These are phyloP conservation scores for Thelaira solivaga DNA, from an alignment of 2,888 invertebrate species.

Conservation along the genomic window DNA sequence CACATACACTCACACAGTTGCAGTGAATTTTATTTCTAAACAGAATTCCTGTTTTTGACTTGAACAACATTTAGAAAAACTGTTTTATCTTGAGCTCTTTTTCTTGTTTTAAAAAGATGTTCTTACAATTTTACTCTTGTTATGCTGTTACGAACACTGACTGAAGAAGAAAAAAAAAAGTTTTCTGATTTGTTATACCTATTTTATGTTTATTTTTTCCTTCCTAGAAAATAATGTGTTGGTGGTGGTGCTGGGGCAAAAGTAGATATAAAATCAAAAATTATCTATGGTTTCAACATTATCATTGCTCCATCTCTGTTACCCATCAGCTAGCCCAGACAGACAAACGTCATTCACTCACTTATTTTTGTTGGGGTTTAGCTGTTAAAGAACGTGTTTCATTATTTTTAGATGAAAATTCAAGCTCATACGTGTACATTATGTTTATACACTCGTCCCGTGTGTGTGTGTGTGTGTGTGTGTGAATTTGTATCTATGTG, in stretches of 20 bases:
- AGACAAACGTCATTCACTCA: neutral
- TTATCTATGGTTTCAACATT: constrained; percentile 40
- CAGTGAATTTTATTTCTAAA: constrained; percentile 41
- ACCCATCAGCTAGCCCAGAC: constrained; percentile 16
- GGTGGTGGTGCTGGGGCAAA: constrained; percentile 2
- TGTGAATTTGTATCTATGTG: too few species aligned
- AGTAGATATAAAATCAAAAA: constrained; percentile 44
- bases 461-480: too few species aligned
- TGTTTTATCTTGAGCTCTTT: constrained; percentile 31
- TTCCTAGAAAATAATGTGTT: neutral
- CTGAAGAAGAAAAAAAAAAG: too few species aligned
- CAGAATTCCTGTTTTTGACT: constrained; percentile 50
- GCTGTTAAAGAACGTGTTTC: constrained; percentile 38
- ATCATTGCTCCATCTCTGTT: constrained; percentile 25
- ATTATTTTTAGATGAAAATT: constrained; percentile 38
- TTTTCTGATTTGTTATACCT: constrained; percentile 32
- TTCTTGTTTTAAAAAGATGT: neutral
- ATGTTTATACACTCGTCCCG: too few species aligned
- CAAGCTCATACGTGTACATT: neutral
- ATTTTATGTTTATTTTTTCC: neutral
- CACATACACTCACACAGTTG: neutral
- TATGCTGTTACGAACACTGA: neutral
- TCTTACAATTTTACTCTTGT: neutral
- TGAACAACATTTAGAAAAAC: constrained; percentile 31
- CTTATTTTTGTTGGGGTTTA: constrained; percentile 23